Percentiles rank a stretch among this genome's conserved stretches.
phyloP scores from a whole-genome alignment of 2,888 invertebrate genomes.

The Troides helena region DNA sequence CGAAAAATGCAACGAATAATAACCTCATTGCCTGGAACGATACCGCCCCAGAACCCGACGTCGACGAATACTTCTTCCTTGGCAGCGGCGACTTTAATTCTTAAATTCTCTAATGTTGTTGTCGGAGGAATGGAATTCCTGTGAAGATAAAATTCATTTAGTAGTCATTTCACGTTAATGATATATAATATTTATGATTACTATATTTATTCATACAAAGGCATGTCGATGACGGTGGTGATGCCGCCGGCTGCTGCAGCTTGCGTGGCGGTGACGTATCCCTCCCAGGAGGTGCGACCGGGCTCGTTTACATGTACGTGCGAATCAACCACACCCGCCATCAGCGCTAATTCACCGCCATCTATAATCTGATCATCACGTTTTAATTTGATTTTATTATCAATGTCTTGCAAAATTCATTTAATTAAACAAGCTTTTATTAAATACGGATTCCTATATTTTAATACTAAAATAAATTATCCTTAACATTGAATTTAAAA shows the following conservation, averaged over 20 bases:
- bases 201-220: slow-evolving; percentile 77
- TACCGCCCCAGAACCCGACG: slow-evolving; percentile 88
- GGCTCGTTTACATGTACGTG: slow-evolving; percentile 87
- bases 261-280: slow-evolving; percentile 83
- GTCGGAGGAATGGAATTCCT: slow-evolving; percentile 88
- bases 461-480: no score
- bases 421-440: no score
- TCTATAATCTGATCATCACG: slow-evolving; percentile 49
- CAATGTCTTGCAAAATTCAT: no score
- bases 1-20: background rate
- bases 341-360: slow-evolving; percentile 60
- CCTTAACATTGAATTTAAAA: background rate
- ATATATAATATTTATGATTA: slow-evolving; percentile 75
- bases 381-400: background rate
- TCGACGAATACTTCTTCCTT: slow-evolving; percentile 82
- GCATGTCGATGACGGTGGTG: slow-evolving; percentile 86
- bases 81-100: slow-evolving; percentile 80
- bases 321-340: slow-evolving; percentile 85
- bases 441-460: no score
- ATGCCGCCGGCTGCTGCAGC: slow-evolving; percentile 87
- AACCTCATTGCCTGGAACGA: slow-evolving; percentile 83
- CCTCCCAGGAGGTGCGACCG: slow-evolving; percentile 86
- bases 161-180: background rate
- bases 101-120: slow-evolving; percentile 80
- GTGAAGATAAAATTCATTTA: slow-evolving; percentile 31